Base-by-base conservation (phyloP, 2,888 invertebrate genomes). In the Nomada goodeniana region DNA sequence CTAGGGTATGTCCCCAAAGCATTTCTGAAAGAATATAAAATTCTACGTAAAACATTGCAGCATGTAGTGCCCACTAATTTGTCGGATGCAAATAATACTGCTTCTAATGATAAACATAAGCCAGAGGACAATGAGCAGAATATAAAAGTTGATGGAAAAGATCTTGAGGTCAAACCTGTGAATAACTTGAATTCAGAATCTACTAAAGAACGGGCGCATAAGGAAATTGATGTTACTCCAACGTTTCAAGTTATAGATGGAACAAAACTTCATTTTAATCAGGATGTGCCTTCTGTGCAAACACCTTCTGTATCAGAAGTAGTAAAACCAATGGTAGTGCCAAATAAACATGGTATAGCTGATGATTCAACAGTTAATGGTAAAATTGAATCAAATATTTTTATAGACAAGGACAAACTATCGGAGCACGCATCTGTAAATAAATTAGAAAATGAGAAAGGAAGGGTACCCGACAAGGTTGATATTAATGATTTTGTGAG, bases 1-100 rank as follows among this genome's bases (percentile, higher is more conserved):
- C 93, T 95, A 78, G 97, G 97, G 36, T 97, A 96, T 92, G 95
- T 95, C 0, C 96, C 96, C 36, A 94, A 94, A 71, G 90, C 89
- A 0, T 95, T 96, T 87, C 91, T 97, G 68, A 94, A 94, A 89
- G 97, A 97, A 94, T 90, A 90, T 7, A 96, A 95, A 92, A 89
- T 96, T 61, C 78, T 95, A 7, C 83, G 95, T 78, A 91, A 20
- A 60, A 13, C 65, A 52, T 76, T 80, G 59, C 13, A 29, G 2
- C 23, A 81, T 42, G 82, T 84, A 85, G 84, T 81, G 18, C 67
- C 86, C 59, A 63, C 71, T 69, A 47, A 72, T 69, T 42, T 71
- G 15, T 55, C 23, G 67, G 23, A 44, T 63, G 61, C 0, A 23
- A 52, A 77, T 65, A 73, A 73, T 50, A 11, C 20, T 20, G 20